phyloP scores from a whole-genome alignment of 2,888 invertebrate genomes.

The Hemaris fuciformis region DNA sequence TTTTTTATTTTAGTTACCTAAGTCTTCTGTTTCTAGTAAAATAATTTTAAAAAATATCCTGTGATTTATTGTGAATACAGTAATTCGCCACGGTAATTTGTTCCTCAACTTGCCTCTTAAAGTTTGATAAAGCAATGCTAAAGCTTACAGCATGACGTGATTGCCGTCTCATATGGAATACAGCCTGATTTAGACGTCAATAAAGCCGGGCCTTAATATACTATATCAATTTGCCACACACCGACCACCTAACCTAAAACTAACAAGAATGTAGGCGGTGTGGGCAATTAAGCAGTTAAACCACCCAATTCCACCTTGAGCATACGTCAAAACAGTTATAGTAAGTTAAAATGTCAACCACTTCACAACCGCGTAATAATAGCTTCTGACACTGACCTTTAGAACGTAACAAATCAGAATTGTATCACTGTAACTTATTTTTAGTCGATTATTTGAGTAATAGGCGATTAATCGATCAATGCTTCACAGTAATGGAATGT shows the following conservation, averaged over 20 bases:
- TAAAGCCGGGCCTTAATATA: too few species aligned
- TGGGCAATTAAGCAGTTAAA: background rate
- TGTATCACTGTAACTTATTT: background rate
- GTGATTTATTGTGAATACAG: too few species aligned
- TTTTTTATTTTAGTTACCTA: too few species aligned
- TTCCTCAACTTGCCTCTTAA: too few species aligned
- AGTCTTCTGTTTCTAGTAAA: too few species aligned
- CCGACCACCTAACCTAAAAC: background rate
- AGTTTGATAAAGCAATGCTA: too few species aligned
- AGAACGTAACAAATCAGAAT: slow-evolving; percentile 1
- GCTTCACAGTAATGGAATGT: background rate
- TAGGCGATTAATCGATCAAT: slow-evolving; percentile 8
- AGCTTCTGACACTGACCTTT: background rate
- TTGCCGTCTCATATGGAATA: too few species aligned
- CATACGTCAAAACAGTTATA: background rate
- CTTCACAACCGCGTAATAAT: background rate
- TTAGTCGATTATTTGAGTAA: slow-evolving; percentile 4
- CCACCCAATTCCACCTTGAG: background rate
- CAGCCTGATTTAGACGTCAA: too few species aligned
- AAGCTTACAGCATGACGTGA: too few species aligned
- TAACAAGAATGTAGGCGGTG: background rate
- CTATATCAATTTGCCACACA: background rate
- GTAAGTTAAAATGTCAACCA: slow-evolving; percentile 1
- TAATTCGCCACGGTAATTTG: too few species aligned
- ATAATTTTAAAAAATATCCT: too few species aligned